These are phyloP conservation scores for Charadrius vociferus DNA, from an alignment of 2,113 vertebrate genomes.

Conservation along the genomic window DNA sequence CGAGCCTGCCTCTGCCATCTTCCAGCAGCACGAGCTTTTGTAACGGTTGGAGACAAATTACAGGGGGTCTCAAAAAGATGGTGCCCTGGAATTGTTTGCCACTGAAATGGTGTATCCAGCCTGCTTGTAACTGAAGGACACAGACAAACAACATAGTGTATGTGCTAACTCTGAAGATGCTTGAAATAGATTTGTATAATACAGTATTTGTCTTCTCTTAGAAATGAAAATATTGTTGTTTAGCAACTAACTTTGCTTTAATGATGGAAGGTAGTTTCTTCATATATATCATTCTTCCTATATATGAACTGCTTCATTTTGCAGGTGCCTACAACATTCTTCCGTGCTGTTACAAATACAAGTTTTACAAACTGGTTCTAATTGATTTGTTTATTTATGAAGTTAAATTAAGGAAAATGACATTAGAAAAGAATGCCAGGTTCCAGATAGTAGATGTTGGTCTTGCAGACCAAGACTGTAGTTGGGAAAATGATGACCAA, in stretches of 20 bases:
- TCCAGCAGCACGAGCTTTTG: background rate
- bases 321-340: background rate
- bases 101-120: background rate
- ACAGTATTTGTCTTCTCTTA: background rate
- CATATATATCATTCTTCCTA: rapidly evolving
- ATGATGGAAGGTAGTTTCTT: background rate
- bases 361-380: background rate
- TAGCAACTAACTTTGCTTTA: background rate
- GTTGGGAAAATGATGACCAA: background rate
- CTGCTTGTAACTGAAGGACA: background rate
- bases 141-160: background rate
- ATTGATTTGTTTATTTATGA: background rate
- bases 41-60: background rate
- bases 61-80: background rate
- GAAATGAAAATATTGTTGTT: background rate
- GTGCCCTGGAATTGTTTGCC: background rate
- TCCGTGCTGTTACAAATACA: background rate
- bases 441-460: background rate
- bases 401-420: background rate
- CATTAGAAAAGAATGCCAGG: background rate
- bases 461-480: background rate
- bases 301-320: background rate
- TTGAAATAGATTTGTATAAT: background rate
- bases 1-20: background rate
- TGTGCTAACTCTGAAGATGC: background rate